Evolutionary conservation across 2,888 invertebrate species (phyloP).

Genomic region (Apodemia duryi): DNA sequence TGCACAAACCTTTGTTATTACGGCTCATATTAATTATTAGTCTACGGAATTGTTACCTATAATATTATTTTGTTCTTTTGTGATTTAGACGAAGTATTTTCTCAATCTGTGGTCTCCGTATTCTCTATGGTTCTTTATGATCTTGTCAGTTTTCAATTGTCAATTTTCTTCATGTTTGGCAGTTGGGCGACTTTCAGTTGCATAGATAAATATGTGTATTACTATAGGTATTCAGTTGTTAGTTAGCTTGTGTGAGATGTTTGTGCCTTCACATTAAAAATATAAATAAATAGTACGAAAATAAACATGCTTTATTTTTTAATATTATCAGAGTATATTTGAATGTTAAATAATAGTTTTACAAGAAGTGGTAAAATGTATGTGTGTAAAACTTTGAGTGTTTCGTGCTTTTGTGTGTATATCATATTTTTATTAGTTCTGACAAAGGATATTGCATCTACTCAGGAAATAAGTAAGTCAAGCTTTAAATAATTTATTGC

Average conservation of each 20-base stretch:
- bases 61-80: no score
- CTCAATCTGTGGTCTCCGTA: no score
- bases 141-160: background rate
- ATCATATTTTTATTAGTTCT: slow-evolving; percentile 57
- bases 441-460: slow-evolving; percentile 60
- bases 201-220: no score
- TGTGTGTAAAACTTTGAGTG: slow-evolving; percentile 50
- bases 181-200: background rate
- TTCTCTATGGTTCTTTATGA: no score
- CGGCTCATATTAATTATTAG: no score
- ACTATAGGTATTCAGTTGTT: background rate
- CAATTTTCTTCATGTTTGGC: background rate
- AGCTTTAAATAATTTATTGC: background rate
- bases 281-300: slow-evolving; percentile 18
- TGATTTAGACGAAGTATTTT: no score
- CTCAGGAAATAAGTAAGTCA: slow-evolving; percentile 61
- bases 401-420: slow-evolving; percentile 53
- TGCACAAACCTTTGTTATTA: no score
- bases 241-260: slow-evolving; percentile 16
- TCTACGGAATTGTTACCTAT: no score
- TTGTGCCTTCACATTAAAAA: slow-evolving; percentile 21
- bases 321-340: slow-evolving; percentile 23
- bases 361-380: slow-evolving; percentile 55
- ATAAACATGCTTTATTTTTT: slow-evolving; percentile 26
- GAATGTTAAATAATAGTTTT: slow-evolving; percentile 25